Conservation (phyloP, 2,113 vertebrate species). For the Chamaetylas fuelleborni region DNA sequence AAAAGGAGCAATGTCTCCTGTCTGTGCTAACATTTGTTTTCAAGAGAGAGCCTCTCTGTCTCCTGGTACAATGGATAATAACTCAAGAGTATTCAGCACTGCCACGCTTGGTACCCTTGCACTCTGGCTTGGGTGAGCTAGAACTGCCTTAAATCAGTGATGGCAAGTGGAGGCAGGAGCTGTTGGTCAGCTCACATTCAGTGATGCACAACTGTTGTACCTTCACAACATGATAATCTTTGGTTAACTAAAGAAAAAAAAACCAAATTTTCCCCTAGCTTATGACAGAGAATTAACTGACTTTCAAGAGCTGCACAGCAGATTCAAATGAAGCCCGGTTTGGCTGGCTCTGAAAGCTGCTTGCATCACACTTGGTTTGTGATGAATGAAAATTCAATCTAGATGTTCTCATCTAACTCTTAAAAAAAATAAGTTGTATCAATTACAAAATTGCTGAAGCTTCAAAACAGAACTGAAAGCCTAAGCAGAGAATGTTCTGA, state of each 20-base stretch:
- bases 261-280: neutral
- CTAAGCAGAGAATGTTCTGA: neutral
- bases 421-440: neutral
- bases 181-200: neutral
- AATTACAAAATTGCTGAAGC: neutral
- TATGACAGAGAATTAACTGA: neutral
- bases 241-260: neutral
- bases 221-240: neutral
- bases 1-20: neutral
- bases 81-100: neutral
- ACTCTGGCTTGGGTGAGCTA: neutral
- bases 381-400: conserved; percentile 10
- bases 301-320: neutral
- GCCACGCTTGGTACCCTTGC: neutral
- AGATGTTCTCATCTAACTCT: neutral
- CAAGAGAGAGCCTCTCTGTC: neutral
- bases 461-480: neutral
- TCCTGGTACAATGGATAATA: rapidly evolving
- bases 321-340: neutral
- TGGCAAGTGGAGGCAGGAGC: neutral
- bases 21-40: neutral
- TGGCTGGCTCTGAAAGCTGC: neutral
- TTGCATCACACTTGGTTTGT: neutral
- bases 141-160: neutral
- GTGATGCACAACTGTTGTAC: neutral